Percentiles rank a stretch among this genome's conserved stretches.
These are phyloP conservation scores for Tigriopus japonicus DNA, from an alignment of 1,140 invertebrate species.

Conservation along the genomic window DNA sequence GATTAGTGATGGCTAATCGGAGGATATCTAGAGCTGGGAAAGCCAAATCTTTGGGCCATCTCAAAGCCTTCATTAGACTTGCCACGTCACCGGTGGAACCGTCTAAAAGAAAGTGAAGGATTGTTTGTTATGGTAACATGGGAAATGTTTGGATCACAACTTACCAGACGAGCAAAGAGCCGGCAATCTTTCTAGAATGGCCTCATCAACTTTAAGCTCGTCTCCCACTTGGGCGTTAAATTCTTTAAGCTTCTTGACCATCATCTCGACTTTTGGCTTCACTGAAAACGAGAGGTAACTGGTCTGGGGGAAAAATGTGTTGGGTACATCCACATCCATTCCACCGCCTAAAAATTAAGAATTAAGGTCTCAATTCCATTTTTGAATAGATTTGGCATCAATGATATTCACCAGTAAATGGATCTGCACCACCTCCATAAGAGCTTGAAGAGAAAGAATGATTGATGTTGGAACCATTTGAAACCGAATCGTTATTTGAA, in stretches of 20 bases:
- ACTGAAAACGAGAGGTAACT: slow-evolving; percentile 16
- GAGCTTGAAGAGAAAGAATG: not conserved
- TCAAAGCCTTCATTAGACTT: slow-evolving; percentile 38
- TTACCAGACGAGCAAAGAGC: slow-evolving; percentile 9
- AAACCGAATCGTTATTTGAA: slow-evolving; percentile 15
- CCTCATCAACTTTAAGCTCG: slow-evolving; percentile 18
- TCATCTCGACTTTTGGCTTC: slow-evolving; percentile 31
- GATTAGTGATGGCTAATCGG: slow-evolving; percentile 47
- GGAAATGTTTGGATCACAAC: slow-evolving; percentile 1
- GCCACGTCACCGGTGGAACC: slow-evolving; percentile 21
- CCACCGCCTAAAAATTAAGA: not conserved
- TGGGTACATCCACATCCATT: not conserved
- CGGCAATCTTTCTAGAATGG: slow-evolving; percentile 7
- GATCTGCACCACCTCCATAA: slow-evolving; percentile 19
- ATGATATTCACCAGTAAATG: slow-evolving; percentile 28
- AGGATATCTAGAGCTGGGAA: slow-evolving; percentile 72
- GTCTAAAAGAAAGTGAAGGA: not conserved
- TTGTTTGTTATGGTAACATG: slow-evolving; percentile 11
- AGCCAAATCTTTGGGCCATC: slow-evolving; percentile 58
- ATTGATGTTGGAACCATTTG: not conserved
- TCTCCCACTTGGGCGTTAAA: slow-evolving; percentile 18
- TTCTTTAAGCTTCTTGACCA: slow-evolving; percentile 30
- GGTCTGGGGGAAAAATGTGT: slow-evolving; percentile 14
- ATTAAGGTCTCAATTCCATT: too few species aligned
- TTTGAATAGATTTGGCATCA: too few species aligned